These are phyloP conservation scores for Emydura subglobosa DNA, from an alignment of 2,113 vertebrate species.

Conservation along the genomic window DNA sequence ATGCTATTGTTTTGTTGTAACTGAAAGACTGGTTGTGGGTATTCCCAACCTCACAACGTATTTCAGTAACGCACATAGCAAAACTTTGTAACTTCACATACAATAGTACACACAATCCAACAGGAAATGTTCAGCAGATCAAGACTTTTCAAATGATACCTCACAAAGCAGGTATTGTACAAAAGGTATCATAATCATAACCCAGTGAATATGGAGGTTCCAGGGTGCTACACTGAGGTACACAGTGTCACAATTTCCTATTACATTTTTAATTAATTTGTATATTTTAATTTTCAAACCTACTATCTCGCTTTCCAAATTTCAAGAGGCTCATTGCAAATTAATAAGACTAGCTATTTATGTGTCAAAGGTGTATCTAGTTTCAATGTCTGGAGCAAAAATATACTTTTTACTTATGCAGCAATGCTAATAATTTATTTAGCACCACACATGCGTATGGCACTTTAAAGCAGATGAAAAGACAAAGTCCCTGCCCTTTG, in stretches of 20 bases:
- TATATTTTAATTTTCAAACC: neutral
- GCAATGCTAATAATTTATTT: neutral
- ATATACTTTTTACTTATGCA: neutral
- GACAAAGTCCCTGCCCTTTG: neutral
- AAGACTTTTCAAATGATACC: too few relatives aligned
- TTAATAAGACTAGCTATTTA: neutral
- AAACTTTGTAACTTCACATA: too few relatives aligned
- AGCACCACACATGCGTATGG: neutral
- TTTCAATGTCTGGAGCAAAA: neutral
- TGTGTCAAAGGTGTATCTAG: accelerated
- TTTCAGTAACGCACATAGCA: too few relatives aligned
- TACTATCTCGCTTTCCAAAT: neutral
- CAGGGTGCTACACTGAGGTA: too few relatives aligned
- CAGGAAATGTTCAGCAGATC: too few relatives aligned
- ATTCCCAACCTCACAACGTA: too few relatives aligned
- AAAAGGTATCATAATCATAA: too few relatives aligned
- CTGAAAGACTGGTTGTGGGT: too few relatives aligned
- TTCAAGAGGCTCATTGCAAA: neutral
- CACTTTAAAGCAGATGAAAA: accelerated
- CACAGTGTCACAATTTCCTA: neutral
- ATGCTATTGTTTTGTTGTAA: too few relatives aligned
- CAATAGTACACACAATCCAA: too few relatives aligned
- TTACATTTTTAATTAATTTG: neutral
- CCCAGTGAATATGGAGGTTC: too few relatives aligned
- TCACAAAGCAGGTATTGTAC: too few relatives aligned